These are phyloP conservation scores for Acrocephalus kingi DNA, from an alignment of 2,113 vertebrate species.

Conservation along the genomic window DNA sequence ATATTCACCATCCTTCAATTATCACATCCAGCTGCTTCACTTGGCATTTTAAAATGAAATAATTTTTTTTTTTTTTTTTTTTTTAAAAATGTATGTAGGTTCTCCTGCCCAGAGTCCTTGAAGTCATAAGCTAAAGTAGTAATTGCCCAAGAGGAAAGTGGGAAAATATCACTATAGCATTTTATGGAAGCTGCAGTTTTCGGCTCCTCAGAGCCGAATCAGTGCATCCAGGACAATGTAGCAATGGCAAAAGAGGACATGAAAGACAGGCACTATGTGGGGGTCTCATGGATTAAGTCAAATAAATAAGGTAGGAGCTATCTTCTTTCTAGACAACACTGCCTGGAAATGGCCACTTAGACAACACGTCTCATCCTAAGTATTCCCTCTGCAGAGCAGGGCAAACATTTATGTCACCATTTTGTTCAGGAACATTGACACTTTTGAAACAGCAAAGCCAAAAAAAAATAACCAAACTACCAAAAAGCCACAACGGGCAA, in stretches of 20 bases:
- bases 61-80: too few relatives aligned
- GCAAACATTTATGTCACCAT: not conserved
- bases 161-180: not conserved
- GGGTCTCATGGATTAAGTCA: not conserved
- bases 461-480: not conserved
- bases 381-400: not conserved
- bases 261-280: not conserved
- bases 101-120: not conserved
- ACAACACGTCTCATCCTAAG: not conserved
- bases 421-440: not conserved
- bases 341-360: not conserved
- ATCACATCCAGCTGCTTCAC: not conserved
- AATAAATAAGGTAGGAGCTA: not conserved
- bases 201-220: not conserved
- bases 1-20: not conserved
- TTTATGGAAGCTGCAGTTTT: not conserved
- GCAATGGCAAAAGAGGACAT: not conserved
- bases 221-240: not conserved
- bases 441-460: not conserved
- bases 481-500: not conserved
- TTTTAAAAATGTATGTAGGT: not conserved
- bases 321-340: not conserved
- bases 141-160: not conserved
- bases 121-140: not conserved
- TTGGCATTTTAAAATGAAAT: not conserved